Evolutionary conservation across 2,888 invertebrate species (phyloP), one percentile per base, ranked within the genome.

Genomic region (Oligia fasciuncula): DNA sequence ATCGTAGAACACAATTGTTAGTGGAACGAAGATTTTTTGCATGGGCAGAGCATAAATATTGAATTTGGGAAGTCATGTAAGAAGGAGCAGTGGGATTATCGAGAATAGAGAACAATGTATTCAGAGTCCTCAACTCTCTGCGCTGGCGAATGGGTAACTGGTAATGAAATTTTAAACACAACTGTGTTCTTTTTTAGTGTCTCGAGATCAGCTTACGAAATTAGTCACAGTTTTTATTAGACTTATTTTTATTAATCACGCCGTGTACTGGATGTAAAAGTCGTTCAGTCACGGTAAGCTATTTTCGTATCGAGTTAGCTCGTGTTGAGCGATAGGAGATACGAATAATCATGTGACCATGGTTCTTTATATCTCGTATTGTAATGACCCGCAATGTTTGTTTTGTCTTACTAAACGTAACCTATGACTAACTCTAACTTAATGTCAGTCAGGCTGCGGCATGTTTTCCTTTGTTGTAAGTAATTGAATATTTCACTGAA

Each of bases 261-360:
- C 8, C 5, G 19, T 46, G 19, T 40, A 40, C 46, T 35, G 35
- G 43, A 66, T 66, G 19, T 57, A 43, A 54, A 77, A n/a, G 23
- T 46, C 23, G 8, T 80, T 49, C 13, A n/a, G 29, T n/a, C 19
- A 80, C 14, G 40, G 40, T 60, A 9, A 29, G 40, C 43, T 65
- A 72, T 80, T 80, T 65, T 80, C 40, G 40, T 40, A 79, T 46
- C 2, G 63, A 54, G 51, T 65, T 71, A 54, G 4, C 6, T 54
- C n/a, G 35, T 46, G 35, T 62, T 9, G 43, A 43, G 43, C 6
- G 23, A 14, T 1, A n/a, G 43, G 11, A 46, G 43, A n/a, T 54
- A 46, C 35, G 2, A 19, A 51, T 1, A 35, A 51, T 69, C 8
- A 35, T 69, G 23, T 70, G 51, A 54, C 23, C 23, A 35, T 51